A percentile compares a stretch with the other conserved stretches of the same genome.
phyloP scores from a whole-genome alignment of 2,113 vertebrate species.

The Oreocharis arfaki region DNA sequence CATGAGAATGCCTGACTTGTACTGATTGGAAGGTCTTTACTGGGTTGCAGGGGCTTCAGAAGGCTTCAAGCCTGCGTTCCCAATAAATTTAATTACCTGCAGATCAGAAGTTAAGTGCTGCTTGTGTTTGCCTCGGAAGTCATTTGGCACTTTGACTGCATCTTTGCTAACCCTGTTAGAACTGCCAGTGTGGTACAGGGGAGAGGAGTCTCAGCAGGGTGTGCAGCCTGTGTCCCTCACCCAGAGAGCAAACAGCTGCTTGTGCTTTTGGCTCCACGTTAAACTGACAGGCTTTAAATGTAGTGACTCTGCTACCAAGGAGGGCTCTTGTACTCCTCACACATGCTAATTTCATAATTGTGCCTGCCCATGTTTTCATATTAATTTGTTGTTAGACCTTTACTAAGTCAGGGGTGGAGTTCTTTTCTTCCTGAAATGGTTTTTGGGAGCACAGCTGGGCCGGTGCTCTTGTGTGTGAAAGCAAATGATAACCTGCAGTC shows the following conservation, averaged over 20 bases:
- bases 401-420: neutral
- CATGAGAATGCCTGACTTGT: neutral
- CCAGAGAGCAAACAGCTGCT: neutral
- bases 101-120: neutral
- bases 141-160: neutral
- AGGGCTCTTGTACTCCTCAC: neutral
- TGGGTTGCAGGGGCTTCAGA: neutral
- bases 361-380: neutral
- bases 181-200: neutral
- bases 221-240: neutral
- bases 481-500: neutral
- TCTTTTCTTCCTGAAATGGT: neutral
- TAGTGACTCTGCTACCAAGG: fast-evolving
- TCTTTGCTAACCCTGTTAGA: neutral
- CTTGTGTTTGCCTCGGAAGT: neutral
- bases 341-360: neutral
- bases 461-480: neutral
- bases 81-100: neutral
- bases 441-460: neutral
- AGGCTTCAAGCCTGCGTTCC: neutral
- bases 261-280: neutral
- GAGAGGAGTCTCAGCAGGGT: neutral
- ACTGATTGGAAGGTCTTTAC: neutral
- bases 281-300: neutral
- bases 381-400: neutral